These are phyloP conservation scores for Oreochromis mossambicus DNA, from an alignment of 2,797 vertebrate genomes.

Conservation along the genomic window DNA sequence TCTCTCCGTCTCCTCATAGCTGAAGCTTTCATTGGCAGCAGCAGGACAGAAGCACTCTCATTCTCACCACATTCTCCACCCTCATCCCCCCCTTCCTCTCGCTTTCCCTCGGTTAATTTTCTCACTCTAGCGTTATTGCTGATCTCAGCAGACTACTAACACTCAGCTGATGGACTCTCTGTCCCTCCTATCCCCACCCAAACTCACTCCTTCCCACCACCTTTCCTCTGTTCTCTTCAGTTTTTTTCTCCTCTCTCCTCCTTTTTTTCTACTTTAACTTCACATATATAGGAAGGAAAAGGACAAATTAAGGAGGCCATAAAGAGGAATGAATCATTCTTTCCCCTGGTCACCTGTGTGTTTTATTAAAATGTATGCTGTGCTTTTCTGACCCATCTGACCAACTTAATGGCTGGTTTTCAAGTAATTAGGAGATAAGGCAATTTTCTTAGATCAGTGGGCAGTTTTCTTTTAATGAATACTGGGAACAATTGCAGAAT, in stretches of 20 bases:
- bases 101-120: slow-evolving; percentile 41
- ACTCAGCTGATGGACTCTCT: slow-evolving; percentile 66
- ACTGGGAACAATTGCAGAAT: background rate
- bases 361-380: slow-evolving; percentile 13
- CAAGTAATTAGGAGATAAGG: background rate
- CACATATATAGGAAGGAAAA: background rate
- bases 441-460: background rate
- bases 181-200: background rate
- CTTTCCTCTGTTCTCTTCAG: background rate
- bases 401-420: background rate
- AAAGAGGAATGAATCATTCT: background rate
- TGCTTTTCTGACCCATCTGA: background rate
- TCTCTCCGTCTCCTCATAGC: background rate
- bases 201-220: background rate
- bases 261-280: background rate
- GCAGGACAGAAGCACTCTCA: slow-evolving; percentile 45
- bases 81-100: slow-evolving; percentile 12
- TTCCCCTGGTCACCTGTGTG: slow-evolving; percentile 4
- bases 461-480: background rate
- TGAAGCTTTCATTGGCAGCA: slow-evolving; percentile 31
- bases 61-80: slow-evolving; percentile 53
- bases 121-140: slow-evolving; percentile 54
- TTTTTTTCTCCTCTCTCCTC: background rate
- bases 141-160: slow-evolving; percentile 68
- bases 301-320: background rate